Evolutionary conservation across 2,888 invertebrate species (phyloP).

Genomic region (Conchocele bisecta): DNA sequence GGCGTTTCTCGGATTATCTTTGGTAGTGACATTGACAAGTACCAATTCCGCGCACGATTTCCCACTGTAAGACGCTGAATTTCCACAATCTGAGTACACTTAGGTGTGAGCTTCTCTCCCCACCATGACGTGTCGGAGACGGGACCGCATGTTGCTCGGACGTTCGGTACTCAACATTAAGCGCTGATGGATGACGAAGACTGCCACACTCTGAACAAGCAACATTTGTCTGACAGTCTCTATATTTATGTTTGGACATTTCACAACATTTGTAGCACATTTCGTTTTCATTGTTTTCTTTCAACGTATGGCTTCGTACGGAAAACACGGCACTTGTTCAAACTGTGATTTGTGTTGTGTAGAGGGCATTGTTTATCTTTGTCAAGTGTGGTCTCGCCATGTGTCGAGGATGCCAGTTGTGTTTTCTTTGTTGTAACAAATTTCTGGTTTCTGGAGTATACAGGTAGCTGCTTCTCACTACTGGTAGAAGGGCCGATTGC

Average conservation of each 20-base stretch:
- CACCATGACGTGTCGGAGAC: neutral
- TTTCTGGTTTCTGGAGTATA: neutral
- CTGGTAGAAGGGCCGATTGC: neutral
- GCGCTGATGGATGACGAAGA: constrained; percentile 1
- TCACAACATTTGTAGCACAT: constrained; percentile 28
- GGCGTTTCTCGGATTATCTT: neutral
- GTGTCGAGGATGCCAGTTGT: neutral
- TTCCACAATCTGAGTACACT: neutral
- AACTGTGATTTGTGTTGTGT: constrained; percentile 20
- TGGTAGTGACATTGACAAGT: constrained; percentile 9
- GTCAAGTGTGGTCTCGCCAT: neutral
- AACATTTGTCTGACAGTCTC: constrained; percentile 11
- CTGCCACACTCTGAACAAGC: constrained; percentile 7
- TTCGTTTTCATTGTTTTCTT: constrained; percentile 23
- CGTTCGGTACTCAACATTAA: neutral
- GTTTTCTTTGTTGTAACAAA: neutral
- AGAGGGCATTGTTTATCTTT: constrained; percentile 16
- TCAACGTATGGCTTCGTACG: constrained; percentile 6
- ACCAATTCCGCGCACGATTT: constrained; percentile 39
- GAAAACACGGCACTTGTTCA: constrained; percentile 26
- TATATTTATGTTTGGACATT: neutral
- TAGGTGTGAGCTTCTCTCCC: constrained; percentile 9
- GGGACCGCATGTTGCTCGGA: neutral
- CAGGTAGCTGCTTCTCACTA: neutral
- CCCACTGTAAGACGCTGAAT: neutral